A percentile compares a stretch with the other conserved stretches of the same genome.
These are phyloP conservation scores for Morone chrysops DNA, from an alignment of 2,113 vertebrate genomes.

Conservation along the genomic window DNA sequence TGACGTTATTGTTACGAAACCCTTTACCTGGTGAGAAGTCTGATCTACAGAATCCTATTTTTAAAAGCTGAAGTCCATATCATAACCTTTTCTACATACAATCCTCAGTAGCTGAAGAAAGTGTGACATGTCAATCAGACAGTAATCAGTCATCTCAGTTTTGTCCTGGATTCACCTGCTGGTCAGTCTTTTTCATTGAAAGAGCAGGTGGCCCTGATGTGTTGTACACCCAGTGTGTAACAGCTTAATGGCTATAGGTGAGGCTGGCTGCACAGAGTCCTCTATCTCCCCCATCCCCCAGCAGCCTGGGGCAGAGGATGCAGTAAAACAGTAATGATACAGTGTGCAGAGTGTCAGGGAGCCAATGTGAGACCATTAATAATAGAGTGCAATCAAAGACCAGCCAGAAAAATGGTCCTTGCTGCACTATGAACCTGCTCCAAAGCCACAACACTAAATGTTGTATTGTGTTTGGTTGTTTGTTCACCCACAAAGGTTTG, in stretches of 20 bases:
- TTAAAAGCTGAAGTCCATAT: not conserved
- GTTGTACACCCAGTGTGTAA: conserved; percentile 23
- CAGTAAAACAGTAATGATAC: conserved; percentile 70
- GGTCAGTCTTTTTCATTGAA: conserved; percentile 8
- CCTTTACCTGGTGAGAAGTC: not conserved
- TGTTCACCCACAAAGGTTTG: conserved; percentile 20
- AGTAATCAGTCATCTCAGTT: not conserved
- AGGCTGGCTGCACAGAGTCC: conserved; percentile 53
- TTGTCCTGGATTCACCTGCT: conserved; percentile 25
- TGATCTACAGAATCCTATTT: conserved; percentile 6
- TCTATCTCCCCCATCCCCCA: conserved; percentile 72
- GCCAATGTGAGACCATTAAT: conserved; percentile 66
- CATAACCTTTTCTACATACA: too few species aligned
- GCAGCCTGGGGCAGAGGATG: conserved; percentile 59
- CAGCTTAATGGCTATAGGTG: conserved; percentile 51
- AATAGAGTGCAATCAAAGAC: conserved; percentile 66
- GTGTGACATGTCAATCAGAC: not conserved
- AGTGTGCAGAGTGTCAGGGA: conserved; percentile 61
- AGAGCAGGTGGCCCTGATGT: conserved; percentile 27
- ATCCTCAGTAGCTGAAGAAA: not conserved
- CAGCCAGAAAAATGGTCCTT: conserved; percentile 23
- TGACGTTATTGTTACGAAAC: conserved; percentile 23
- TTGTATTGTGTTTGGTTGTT: conserved; percentile 9
- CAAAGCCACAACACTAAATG: not conserved
- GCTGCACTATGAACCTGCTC: conserved; percentile 12